Evolutionary conservation across 2,113 vertebrate genomes (phyloP).

Genomic region (Rhinopomastus cyanomelas): DNA sequence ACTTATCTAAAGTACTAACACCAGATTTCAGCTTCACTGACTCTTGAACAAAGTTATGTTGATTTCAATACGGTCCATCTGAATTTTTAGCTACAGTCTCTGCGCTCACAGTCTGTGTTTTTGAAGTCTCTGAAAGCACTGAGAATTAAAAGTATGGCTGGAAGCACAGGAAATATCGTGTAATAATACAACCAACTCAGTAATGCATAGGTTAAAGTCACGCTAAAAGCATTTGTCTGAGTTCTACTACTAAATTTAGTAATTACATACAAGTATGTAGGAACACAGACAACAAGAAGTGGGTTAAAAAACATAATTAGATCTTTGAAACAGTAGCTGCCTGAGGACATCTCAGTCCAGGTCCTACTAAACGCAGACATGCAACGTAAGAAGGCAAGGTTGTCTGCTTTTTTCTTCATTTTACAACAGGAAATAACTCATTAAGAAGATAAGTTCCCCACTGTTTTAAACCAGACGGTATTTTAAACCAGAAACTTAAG

Average conservation of each 20-base stretch:
- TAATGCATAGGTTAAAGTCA: constrained; percentile 73
- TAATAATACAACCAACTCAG: constrained; percentile 59
- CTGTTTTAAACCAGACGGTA: constrained; percentile 57
- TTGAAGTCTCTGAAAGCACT: constrained; percentile 60
- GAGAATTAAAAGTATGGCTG: constrained; percentile 59
- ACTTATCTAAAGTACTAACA: constrained; percentile 38
- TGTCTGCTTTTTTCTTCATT: not conserved
- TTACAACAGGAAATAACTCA: constrained; percentile 59
- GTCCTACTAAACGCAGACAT: constrained; percentile 52
- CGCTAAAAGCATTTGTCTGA: constrained; percentile 73
- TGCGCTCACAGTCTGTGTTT: constrained; percentile 20
- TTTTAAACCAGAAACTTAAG: constrained; percentile 52
- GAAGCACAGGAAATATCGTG: constrained; percentile 69
- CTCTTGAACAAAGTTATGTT: constrained; percentile 20
- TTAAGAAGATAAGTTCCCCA: constrained; percentile 63
- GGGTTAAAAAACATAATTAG: constrained; percentile 78
- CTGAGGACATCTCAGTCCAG: constrained; percentile 65
- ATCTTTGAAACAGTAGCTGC: constrained; percentile 67
- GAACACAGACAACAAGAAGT: constrained; percentile 73
- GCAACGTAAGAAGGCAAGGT: not conserved
- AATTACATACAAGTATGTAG: constrained; percentile 75
- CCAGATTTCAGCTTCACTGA: constrained; percentile 48
- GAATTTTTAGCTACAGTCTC: constrained; percentile 36
- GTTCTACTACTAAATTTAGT: constrained; percentile 68
- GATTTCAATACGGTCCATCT: constrained; percentile 41